Base-by-base conservation (phyloP, 2,113 vertebrate genomes). In the Callionymus lyra region DNA sequence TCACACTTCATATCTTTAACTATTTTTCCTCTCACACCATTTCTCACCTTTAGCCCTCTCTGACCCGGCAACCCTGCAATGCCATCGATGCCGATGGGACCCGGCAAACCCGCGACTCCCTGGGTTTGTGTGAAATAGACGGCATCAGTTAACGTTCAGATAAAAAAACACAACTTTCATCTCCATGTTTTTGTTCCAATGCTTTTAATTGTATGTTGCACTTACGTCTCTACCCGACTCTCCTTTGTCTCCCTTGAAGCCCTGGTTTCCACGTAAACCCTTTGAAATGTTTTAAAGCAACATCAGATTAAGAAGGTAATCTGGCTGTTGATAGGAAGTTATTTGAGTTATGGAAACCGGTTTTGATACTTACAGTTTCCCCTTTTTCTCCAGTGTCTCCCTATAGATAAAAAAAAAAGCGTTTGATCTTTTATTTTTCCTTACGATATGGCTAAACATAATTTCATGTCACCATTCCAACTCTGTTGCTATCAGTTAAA, bases 181-280 rank as follows among this genome's bases (percentile, higher is more conserved):
- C 14, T 6, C 1, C 5, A 37, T 44, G 16, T 34, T 34, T 48
- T 18, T 38, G 19, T 14, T 9, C 15, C 14, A 4, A 9, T 14
- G 2, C 2, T 50, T 31, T 12, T 31, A 36, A 6, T 21, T 10
- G 31, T 18, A 44, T 59, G 10, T 49, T n/a, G 34, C 6, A 39
- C 88, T 91, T 77, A 92, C 90, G 45, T 68, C 57, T 57, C 68
- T 81, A 54, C 90, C 91, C 0, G 21, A 0, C 2, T 76, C 82
- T 51, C 90, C 91, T 65, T 76, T 86, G 63, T 92, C 88, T 44
- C 91, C 91, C 63, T 88, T 90, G 31, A 49, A 27, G 21, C 90
- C 90, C 1, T 44, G 77, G 55, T 85, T 92, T 15, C 91, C 91
- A 11, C 86, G 87, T 37, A 86, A 82, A 41, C 90, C 91, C 91